These are phyloP conservation scores for Monoplex corrugatus DNA, from an alignment of 2,888 invertebrate genomes.

Conservation along the genomic window DNA sequence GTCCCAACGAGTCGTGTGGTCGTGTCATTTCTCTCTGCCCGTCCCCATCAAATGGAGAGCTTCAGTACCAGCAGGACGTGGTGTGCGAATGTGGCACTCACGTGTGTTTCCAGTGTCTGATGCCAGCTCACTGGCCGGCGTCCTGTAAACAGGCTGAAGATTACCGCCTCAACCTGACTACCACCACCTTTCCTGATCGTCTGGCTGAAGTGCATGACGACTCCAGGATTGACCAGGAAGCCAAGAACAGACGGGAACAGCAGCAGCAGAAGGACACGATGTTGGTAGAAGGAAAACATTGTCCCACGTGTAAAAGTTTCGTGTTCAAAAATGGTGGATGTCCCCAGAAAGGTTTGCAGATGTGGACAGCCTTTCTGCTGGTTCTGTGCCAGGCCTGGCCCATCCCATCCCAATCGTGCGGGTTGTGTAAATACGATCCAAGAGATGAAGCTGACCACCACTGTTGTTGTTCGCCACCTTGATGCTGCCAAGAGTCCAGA, in stretches of 20 bases:
- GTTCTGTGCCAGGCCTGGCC: constrained; percentile 41
- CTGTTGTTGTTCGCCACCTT: constrained; percentile 37
- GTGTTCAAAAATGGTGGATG: constrained; percentile 56
- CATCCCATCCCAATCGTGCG: not conserved
- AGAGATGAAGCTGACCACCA: constrained; percentile 42
- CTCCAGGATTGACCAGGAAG: not conserved
- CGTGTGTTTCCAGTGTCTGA: constrained; percentile 58
- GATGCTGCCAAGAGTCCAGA: not conserved
- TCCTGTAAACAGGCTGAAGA: constrained; percentile 55
- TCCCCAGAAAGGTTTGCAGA: constrained; percentile 50
- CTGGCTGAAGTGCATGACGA: constrained; percentile 29
- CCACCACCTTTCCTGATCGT: not conserved
- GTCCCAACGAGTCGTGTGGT: constrained; percentile 59
- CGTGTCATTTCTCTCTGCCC: constrained; percentile 46
- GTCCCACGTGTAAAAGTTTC: constrained; percentile 55
- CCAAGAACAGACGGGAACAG: not conserved
- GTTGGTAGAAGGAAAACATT: constrained; percentile 53
- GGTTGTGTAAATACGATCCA: not conserved
- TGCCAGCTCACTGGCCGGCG: constrained; percentile 60
- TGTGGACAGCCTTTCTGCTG: constrained; percentile 56
- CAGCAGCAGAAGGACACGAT: not conserved
- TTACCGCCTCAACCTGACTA: constrained; percentile 40
- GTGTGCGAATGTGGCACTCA: constrained; percentile 55
- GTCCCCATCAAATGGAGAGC: not conserved
- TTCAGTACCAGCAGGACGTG: constrained; percentile 44